Percentiles rank a stretch among this genome's conserved stretches.
Evolutionary conservation across 2,113 vertebrate species (phyloP).

Genomic region (Cyphomyrus plagiostoma): DNA sequence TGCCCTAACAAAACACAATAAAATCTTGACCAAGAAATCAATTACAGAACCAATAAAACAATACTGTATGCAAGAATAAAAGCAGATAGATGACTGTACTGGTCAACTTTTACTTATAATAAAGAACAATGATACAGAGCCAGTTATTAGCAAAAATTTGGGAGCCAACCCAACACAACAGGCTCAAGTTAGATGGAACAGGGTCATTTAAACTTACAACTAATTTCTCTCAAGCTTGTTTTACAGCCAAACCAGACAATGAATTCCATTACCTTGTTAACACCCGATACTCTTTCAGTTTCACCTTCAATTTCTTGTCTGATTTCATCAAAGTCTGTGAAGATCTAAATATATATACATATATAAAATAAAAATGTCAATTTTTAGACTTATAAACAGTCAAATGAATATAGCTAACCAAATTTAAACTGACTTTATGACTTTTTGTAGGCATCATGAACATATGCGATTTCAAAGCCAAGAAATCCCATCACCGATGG

Average conservation of each 20-base stretch:
- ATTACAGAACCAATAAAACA: neutral
- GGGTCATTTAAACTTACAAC: too few relatives aligned
- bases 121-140: neutral
- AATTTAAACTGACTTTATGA: neutral
- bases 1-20: slow-evolving; percentile 66
- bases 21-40: neutral
- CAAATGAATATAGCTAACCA: neutral
- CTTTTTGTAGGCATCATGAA: neutral
- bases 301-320: slow-evolving; percentile 92
- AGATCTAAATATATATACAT: slow-evolving; percentile 68
- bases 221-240: neutral
- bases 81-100: neutral
- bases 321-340: slow-evolving; percentile 92
- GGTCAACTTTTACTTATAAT: neutral
- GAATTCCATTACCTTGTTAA: slow-evolving; percentile 76
- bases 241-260: neutral
- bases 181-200: neutral
- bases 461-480: neutral
- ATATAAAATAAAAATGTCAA: neutral
- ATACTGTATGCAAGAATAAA: neutral
- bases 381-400: neutral
- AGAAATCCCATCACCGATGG: neutral
- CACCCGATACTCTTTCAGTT: slow-evolving; percentile 92
- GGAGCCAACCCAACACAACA: neutral
- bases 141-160: neutral